Base-by-base conservation (phyloP, 1,140 invertebrate species). In the Muscidifurax raptorellus region DNA sequence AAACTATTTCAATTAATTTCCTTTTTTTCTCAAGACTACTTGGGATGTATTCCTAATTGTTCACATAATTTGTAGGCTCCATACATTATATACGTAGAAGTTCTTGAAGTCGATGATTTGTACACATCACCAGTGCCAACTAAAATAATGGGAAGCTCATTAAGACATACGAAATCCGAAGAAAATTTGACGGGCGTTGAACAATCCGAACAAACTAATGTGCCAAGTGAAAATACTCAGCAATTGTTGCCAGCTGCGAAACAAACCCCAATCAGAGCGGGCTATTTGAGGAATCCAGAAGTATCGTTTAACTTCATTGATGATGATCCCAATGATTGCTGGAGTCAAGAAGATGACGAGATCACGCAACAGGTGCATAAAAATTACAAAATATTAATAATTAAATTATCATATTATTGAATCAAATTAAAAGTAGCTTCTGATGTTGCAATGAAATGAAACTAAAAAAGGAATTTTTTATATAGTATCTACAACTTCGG, bases 31-130 rank as follows among this genome's bases (percentile, higher is more conserved):
- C 28, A 28, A 59, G 59, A 59, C 9, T 12, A 5, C 75, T 6
- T 27, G 5, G 67, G 69, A 67, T 64, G 28, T 40, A 30, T 71
- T 69, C 0, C 22, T 77, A 36, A 44, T 15, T 0, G 4, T 47
- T n/a, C 13, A 80, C 32, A 30, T 52, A 86, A 40, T 89, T 93
- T 92, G 40, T 91, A 98, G 96, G 98, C 99, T 69, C 99, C 99
- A 0, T 99, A 99, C 91, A 97, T 99, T 90, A 97, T 99, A 88
- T 99, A 99, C 92, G 97, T 99, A 44, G 99, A 99, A 94, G 97
- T 99, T 6, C 93, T 99, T 22, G 97, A 98, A 93, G 98, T 99
- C 47, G 96, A 97, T 32, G 97, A 99, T 90, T 95, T 98, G 87
- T 95, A 97, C 86, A 96, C 95, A 18, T 96, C 96, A 22, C 95